These are phyloP conservation scores for Caenorhabditis sp. DNA, from an alignment of 2,888 invertebrate genomes.

Conservation along the genomic window DNA sequence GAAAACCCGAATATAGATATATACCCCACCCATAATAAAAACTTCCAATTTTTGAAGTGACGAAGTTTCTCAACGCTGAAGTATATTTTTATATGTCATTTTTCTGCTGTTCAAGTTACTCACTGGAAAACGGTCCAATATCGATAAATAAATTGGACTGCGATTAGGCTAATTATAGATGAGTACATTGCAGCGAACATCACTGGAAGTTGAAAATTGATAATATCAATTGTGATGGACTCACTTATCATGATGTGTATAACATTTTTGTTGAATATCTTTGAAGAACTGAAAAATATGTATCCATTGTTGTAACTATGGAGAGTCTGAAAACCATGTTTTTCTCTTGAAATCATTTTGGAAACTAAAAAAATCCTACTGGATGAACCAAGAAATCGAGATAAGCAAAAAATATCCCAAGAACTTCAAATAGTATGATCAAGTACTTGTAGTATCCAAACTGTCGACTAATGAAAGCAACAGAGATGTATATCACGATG, in stretches of 20 bases:
- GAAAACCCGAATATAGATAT: neutral
- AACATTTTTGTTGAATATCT: neutral
- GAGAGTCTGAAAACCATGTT: neutral
- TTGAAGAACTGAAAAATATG: conserved; percentile 4
- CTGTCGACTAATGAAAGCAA: conserved; percentile 8
- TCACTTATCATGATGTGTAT: neutral
- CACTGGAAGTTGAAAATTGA: no score
- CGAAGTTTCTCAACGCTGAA: neutral
- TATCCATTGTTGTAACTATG: conserved; percentile 12
- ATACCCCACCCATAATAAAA: conserved; percentile 5
- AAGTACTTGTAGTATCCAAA: conserved; percentile 23
- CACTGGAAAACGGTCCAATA: neutral
- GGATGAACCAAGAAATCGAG: conserved; percentile 23
- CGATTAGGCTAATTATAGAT: neutral
- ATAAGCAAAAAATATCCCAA: conserved; percentile 17
- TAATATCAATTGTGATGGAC: no score
- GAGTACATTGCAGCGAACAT: neutral
- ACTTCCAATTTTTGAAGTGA: conserved; percentile 1
- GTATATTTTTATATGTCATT: no score
- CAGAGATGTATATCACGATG: conserved; percentile 11
- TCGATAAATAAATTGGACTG: neutral
- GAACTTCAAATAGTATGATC: conserved; percentile 13
- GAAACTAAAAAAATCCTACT: neutral
- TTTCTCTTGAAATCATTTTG: no score
- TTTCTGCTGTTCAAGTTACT: neutral